phyloP scores from a whole-genome alignment of 2,888 invertebrate genomes.

The Melanophora roralis region DNA sequence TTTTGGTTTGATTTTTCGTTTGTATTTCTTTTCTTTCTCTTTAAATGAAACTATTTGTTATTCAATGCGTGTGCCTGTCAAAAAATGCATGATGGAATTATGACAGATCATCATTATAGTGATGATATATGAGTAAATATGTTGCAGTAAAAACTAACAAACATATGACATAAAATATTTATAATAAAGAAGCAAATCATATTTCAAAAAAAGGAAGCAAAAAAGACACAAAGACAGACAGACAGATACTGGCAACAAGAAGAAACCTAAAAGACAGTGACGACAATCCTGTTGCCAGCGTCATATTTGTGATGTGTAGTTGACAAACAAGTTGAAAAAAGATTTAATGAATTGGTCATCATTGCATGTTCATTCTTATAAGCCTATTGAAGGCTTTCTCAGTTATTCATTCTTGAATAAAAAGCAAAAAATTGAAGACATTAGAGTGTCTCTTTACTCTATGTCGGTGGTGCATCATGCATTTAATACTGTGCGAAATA shows the following conservation, averaged over 20 bases:
- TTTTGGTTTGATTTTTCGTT: background rate
- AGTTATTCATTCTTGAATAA: conserved; percentile 44
- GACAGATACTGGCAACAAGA: conserved; percentile 24
- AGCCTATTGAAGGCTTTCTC: conserved; percentile 34
- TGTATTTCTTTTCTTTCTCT: background rate
- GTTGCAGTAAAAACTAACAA: conserved; percentile 7
- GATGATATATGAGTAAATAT: conserved; percentile 62
- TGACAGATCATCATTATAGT: conserved; percentile 66
- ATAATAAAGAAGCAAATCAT: conserved; percentile 13
- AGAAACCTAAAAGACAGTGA: conserved; percentile 43
- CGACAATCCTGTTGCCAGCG: conserved; percentile 53
- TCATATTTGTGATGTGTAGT: conserved; percentile 53
- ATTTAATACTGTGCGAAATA: conserved; percentile 26
- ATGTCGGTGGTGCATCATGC: background rate
- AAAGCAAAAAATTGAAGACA: background rate
- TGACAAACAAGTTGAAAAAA: conserved; percentile 62
- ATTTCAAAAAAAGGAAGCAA: conserved; percentile 36
- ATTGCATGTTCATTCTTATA: conserved; percentile 14
- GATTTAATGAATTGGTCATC: conserved; percentile 61
- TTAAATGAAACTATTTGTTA: conserved; percentile 50
- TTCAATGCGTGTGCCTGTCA: conserved; percentile 64
- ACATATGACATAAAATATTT: background rate
- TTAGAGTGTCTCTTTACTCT: background rate
- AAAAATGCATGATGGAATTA: conserved; percentile 66
- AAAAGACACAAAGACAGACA: background rate